These are phyloP conservation scores for Brenthis daphne DNA, from an alignment of 2,888 invertebrate species.

Conservation along the genomic window DNA sequence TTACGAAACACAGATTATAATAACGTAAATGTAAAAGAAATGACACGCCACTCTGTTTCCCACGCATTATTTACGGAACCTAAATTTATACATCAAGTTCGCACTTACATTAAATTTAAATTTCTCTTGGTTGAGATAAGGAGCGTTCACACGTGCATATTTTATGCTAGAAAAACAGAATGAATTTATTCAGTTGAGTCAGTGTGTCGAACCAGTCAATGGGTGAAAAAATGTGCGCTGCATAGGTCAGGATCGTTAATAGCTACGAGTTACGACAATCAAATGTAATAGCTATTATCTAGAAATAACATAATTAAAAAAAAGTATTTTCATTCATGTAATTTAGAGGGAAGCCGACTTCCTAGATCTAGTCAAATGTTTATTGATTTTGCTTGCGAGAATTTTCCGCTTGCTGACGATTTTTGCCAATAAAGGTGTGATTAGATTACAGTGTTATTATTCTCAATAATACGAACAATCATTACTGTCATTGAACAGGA, in stretches of 20 bases:
- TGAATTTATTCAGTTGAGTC: conserved; percentile 25
- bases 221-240: conserved; percentile 60
- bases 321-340: conserved; percentile 1
- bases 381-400: conserved; percentile 61
- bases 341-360: conserved; percentile 42
- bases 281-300: conserved; percentile 39
- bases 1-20: no score
- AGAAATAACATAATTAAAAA: conserved; percentile 53
- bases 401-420: conserved; percentile 50
- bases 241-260: conserved; percentile 39
- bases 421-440: conserved; percentile 51
- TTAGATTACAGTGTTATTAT: conserved; percentile 53
- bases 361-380: conserved; percentile 49
- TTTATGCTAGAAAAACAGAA: conserved; percentile 22
- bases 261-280: conserved; percentile 14
- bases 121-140: conserved; percentile 8
- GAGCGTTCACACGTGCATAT: conserved; percentile 25
- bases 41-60: no score
- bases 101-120: not conserved
- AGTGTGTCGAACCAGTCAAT: conserved; percentile 36
- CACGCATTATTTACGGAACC: not conserved
- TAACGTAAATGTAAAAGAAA: no score
- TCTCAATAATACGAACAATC: conserved; percentile 52
- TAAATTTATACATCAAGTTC: not conserved
- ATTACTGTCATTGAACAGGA: conserved; percentile 66